phyloP scores from a whole-genome alignment of 2,797 vertebrate genomes.

The Glossophaga mutica region DNA sequence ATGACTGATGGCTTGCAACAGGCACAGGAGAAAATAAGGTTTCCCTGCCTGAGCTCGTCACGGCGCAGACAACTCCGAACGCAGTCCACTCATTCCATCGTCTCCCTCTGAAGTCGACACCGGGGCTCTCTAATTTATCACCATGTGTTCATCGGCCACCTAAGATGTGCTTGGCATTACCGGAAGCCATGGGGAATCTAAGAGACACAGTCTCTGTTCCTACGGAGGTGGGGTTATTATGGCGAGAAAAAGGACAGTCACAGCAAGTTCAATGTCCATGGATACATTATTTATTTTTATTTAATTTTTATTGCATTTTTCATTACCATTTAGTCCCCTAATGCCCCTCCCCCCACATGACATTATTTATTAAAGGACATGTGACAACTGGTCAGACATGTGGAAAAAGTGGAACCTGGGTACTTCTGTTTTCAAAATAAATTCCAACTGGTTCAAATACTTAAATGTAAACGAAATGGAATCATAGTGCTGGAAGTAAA shows the following conservation, averaged over 20 bases:
- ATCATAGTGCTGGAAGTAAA: background rate
- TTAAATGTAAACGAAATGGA: background rate
- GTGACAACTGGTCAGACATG: background rate
- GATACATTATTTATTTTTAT: background rate
- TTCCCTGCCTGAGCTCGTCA: background rate
- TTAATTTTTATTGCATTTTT: too few species aligned
- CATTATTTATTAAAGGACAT: background rate
- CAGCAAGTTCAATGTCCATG: background rate
- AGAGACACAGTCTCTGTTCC: too few species aligned
- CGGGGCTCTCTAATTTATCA: background rate
- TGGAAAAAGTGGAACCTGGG: background rate
- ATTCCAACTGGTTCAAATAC: background rate
- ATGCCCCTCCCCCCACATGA: too few species aligned
- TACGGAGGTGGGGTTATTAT: too few species aligned
- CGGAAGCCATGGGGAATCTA: background rate
- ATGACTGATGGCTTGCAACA: background rate
- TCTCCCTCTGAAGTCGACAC: background rate
- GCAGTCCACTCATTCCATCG: background rate
- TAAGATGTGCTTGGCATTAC: background rate
- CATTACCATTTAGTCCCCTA: too few species aligned
- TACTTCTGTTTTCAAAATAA: background rate
- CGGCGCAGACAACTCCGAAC: background rate
- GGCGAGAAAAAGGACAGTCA: background rate
- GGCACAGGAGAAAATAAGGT: background rate
- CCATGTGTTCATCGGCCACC: too few species aligned